Evolutionary conservation across 2,888 invertebrate genomes (phyloP).

Genomic region (Gandaritis pyraliata): DNA sequence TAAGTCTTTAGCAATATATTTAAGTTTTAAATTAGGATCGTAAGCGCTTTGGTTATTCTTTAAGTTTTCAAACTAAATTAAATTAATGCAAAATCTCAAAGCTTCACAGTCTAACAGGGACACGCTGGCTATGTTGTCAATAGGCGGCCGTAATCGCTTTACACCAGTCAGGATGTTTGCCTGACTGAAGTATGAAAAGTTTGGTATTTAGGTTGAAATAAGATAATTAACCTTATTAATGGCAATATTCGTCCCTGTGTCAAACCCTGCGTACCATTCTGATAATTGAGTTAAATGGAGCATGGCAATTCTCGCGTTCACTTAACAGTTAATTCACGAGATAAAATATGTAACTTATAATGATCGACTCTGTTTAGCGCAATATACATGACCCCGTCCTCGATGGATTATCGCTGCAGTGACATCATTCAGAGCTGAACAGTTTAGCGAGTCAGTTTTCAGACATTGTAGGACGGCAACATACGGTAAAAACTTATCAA

Average conservation of each 20-base stretch:
- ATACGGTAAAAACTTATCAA: too few relatives aligned
- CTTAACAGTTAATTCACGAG: conserved; percentile 72
- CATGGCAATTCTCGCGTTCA: conserved; percentile 76
- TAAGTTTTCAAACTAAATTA: too few relatives aligned
- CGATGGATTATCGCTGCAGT: conserved; percentile 52
- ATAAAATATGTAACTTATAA: conserved; percentile 57
- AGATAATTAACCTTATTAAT: too few relatives aligned
- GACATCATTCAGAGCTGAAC: conserved; percentile 26
- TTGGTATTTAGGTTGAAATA: too few relatives aligned
- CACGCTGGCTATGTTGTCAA: too few relatives aligned
- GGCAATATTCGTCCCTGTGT: conserved; percentile 43
- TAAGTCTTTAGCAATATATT: background rate
- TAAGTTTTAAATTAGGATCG: too few relatives aligned
- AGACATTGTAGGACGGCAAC: background rate
- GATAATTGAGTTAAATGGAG: conserved; percentile 79
- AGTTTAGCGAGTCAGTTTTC: conserved; percentile 30
- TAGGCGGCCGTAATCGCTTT: too few relatives aligned
- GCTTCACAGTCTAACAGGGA: too few relatives aligned
- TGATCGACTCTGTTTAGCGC: conserved; percentile 66
- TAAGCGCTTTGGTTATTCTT: too few relatives aligned
- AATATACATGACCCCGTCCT: conserved; percentile 50
- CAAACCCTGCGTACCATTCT: conserved; percentile 61
- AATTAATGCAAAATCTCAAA: too few relatives aligned
- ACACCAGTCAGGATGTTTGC: too few relatives aligned
- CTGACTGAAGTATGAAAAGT: too few relatives aligned